These are phyloP conservation scores for Phenganax stokvisi DNA, from an alignment of 92 coral and sea anemone species.

Conservation along the genomic window DNA sequence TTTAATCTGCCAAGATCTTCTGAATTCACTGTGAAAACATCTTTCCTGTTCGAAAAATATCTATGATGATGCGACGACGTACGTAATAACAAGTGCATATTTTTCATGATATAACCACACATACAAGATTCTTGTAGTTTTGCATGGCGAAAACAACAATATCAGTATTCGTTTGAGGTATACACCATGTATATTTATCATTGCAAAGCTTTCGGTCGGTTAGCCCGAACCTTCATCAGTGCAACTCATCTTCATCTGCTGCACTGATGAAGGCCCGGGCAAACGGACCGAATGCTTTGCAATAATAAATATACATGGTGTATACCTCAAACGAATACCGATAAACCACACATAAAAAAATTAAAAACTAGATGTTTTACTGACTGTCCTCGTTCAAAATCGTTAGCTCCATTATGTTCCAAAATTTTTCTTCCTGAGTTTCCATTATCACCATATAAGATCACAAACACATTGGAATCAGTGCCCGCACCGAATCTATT, in stretches of 20 bases:
- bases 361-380: conserved; percentile 13
- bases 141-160: background rate
- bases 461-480: conserved; percentile 79
- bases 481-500: conserved; percentile 93
- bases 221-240: too few species aligned
- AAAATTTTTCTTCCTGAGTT: conserved; percentile 64
- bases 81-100: background rate
- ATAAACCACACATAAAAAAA: too few species aligned
- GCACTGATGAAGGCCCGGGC: too few species aligned
- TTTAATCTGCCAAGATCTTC: conserved; percentile 62
- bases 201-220: too few species aligned
- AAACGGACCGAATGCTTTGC: too few species aligned
- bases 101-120: background rate
- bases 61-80: background rate
- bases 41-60: conserved; percentile 49
- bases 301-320: too few species aligned
- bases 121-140: background rate
- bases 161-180: too few species aligned
- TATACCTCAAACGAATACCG: too few species aligned
- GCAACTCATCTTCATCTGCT: too few species aligned
- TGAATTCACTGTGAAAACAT: conserved; percentile 55
- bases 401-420: conserved; percentile 60
- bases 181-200: too few species aligned
- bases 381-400: conserved; percentile 94
- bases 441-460: conserved; percentile 75